These are phyloP conservation scores for Euphonia xanthogaster DNA, from an alignment of 2,797 vertebrate species.

Conservation along the genomic window DNA sequence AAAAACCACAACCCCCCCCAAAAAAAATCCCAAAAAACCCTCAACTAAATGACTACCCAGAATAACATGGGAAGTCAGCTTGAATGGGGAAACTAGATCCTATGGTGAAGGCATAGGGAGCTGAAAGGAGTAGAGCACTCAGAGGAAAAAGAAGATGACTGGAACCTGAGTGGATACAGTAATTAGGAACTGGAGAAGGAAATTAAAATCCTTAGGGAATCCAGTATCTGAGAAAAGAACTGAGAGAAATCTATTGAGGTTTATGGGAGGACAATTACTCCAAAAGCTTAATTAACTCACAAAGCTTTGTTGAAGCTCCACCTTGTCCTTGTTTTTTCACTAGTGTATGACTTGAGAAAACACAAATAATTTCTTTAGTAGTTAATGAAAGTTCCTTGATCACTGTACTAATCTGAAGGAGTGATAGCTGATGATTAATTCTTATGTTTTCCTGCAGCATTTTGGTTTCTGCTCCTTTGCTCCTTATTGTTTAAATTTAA, in stretches of 20 bases:
- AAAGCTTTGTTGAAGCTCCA: not conserved
- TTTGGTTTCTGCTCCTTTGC: conserved; percentile 13
- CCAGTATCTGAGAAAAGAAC: conserved; percentile 11
- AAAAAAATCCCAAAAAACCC: not conserved
- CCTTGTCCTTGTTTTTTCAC: conserved; percentile 8
- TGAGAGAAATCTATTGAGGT: conserved; percentile 13
- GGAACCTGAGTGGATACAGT: conserved; percentile 5
- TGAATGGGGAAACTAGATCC: conserved; percentile 10
- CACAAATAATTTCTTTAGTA: not conserved
- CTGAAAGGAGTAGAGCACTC: not conserved
- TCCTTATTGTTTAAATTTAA: not conserved
- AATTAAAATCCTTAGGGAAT: conserved; percentile 51
- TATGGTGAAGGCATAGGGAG: not conserved
- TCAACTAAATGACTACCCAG: not conserved
- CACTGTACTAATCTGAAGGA: not conserved
- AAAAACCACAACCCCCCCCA: too few relatives aligned
- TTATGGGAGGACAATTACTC: conserved; percentile 27
- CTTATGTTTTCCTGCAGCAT: not conserved
- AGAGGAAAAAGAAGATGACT: conserved; percentile 26
- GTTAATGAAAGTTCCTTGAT: not conserved
- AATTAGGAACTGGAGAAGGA: conserved; percentile 59
- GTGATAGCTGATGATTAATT: not conserved
- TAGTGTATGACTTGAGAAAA: not conserved
- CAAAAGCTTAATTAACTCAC: conserved; percentile 41
- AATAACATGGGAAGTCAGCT: not conserved